Percentiles rank a stretch among this genome's conserved stretches.
These are phyloP conservation scores for Zootoca vivipara DNA, from an alignment of 2,113 vertebrate genomes.

Conservation along the genomic window DNA sequence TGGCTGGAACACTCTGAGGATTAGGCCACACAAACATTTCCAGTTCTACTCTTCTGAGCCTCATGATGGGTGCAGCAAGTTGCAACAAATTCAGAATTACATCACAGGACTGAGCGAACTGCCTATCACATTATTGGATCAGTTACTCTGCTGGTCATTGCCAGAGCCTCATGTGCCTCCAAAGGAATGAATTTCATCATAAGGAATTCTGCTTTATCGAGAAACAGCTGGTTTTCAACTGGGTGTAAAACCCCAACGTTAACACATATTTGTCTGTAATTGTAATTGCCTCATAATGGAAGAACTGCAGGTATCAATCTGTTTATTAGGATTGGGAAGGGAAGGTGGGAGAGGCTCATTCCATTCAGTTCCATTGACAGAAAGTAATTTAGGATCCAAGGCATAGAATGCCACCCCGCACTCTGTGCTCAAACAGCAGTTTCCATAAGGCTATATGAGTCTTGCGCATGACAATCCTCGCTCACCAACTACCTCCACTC, in stretches of 20 bases:
- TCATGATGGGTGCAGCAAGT: slow-evolving; percentile 17
- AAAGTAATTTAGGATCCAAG: not conserved
- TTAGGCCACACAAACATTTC: slow-evolving; percentile 51
- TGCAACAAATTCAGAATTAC: slow-evolving; percentile 44
- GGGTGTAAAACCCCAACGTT: not conserved
- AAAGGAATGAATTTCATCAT: not conserved
- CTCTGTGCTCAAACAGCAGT: not conserved
- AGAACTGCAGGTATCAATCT: not conserved
- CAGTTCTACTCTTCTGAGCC: slow-evolving; percentile 43
- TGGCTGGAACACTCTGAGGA: not conserved
- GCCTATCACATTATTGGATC: slow-evolving; percentile 12
- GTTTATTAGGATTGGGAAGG: not conserved
- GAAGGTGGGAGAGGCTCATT: not conserved
- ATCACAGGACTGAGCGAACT: slow-evolving; percentile 39
- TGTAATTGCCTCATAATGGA: not conserved
- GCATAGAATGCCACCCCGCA: not conserved
- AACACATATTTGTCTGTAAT: not conserved
- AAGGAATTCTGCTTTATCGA: not conserved
- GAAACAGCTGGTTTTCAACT: not conserved
- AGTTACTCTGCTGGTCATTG: not conserved
- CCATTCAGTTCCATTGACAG: not conserved
- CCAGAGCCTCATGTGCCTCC: not conserved
- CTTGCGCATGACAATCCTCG: not conserved
- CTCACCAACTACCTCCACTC: not conserved
- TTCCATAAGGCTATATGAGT: not conserved